Conservation (phyloP, 2,888 invertebrate genomes). For the Invenusta paracnida region DNA sequence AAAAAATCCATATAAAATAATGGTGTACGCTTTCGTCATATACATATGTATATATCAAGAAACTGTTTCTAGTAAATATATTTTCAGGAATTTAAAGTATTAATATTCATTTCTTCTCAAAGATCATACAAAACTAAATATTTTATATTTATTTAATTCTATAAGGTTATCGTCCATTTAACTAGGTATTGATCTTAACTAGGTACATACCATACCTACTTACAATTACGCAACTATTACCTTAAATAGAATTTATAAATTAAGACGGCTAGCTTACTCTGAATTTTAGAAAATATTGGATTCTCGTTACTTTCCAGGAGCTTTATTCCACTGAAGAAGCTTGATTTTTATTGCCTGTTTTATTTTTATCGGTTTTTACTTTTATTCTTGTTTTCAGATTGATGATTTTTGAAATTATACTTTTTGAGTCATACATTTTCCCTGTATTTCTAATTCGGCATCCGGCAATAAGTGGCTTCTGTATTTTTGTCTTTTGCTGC, state of each 20-base stretch:
- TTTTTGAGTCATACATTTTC: conserved; percentile 1
- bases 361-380: not conserved
- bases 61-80: not conserved
- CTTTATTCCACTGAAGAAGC: conserved; percentile 5
- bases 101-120: too few relatives aligned
- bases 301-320: conserved; percentile 2
- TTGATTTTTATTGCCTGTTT: conserved; percentile 19
- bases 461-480: not conserved
- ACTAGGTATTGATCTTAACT: not conserved
- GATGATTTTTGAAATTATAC: not conserved
- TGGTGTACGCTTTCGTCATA: not conserved
- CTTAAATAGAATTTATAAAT: not conserved
- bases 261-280: not conserved
- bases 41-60: not conserved
- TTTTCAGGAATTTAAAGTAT: not conserved
- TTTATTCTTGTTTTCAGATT: conserved; percentile 21
- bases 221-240: too few relatives aligned
- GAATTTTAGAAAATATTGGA: not conserved
- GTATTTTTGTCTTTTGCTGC: not conserved
- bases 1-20: not conserved
- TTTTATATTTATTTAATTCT: not conserved
- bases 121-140: not conserved
- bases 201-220: not conserved
- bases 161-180: not conserved
- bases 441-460: not conserved